Evolutionary conservation across 2,113 vertebrate genomes (phyloP), one percentile per base, ranked within the genome.

Genomic region (Macquaria australasica): DNA sequence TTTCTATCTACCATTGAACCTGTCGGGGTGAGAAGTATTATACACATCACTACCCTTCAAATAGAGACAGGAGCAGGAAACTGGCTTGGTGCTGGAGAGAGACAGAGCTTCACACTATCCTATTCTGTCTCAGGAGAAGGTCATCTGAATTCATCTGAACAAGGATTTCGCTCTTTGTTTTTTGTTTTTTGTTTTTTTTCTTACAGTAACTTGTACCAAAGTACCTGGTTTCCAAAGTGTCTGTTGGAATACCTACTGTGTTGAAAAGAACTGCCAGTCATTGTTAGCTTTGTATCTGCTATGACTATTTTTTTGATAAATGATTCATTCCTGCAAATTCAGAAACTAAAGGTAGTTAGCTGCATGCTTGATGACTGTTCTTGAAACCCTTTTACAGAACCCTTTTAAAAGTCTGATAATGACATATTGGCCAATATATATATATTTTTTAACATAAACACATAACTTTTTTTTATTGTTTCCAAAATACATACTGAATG

Each of bases 1-100:
- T 87, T 87, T 81, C 83, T 71, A 56, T 83, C 77, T 71, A 81
- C 15, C 53, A 51, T 48, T 53, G 74, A 85, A 82, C 58, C 76
- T 83, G 82, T 73, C 74, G 73, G 55, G 82, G 73, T 81, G 76
- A 87, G 68, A 85, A 79, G 81, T 81, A 91, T 91, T 91, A 88
- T 83, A 84, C 85, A 85, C 88, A 89, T 82, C 88, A 87, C 85
- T 92, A 84, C 79, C 77, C 79, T 87, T 89, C 87, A 92, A 88
- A 90, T 73, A 81, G 77, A 90, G 87, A 88, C 81, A 79, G 78
- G 70, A 87, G 84, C 75, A 88, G 87, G 82, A 81, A 89, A 81
- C 82, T 39, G 77, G 76, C 74, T 84, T 69, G 83, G 74, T 81
- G 73, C 71, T 66, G 31, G 55, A 68, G 79, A 86, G 83, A 88